Evolutionary conservation across 1,140 invertebrate species (phyloP).

Genomic region (Lepidurus packardi): DNA sequence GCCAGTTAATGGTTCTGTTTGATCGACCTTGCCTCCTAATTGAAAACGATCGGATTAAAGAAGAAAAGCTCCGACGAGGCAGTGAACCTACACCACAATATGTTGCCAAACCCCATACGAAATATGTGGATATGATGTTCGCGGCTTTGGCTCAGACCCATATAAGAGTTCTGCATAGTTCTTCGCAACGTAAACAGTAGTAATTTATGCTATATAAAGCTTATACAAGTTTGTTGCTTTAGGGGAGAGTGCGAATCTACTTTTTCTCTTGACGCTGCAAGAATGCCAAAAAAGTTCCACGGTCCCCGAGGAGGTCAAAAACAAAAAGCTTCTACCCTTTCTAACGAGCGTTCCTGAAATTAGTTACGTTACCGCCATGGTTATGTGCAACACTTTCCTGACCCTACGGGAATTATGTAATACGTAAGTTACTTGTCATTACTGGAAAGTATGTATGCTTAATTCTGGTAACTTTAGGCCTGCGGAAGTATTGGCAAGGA

Average conservation of each 20-base stretch:
- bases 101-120: constrained; percentile 29
- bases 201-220: neutral
- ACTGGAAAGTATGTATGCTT: neutral
- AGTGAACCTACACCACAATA: neutral
- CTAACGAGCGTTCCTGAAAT: neutral
- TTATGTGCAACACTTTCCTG: neutral
- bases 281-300: constrained; percentile 26
- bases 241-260: constrained; percentile 26
- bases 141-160: constrained; percentile 32
- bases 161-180: constrained; percentile 24
- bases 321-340: neutral
- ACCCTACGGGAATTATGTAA: neutral
- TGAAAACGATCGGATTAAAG: constrained; percentile 26
- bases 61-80: neutral
- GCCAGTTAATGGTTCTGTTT: constrained; percentile 23
- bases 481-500: neutral
- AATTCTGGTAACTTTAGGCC: neutral
- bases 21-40: constrained; percentile 31
- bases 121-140: constrained; percentile 27
- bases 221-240: neutral
- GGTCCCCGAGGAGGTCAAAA: constrained; percentile 17
- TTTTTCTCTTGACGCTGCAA: constrained; percentile 26
- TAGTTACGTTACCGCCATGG: neutral
- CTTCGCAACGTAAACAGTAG: constrained; percentile 29
- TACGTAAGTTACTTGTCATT: neutral